Conservation (phyloP, 2,888 invertebrate species). For the Dorcus hopei region DNA sequence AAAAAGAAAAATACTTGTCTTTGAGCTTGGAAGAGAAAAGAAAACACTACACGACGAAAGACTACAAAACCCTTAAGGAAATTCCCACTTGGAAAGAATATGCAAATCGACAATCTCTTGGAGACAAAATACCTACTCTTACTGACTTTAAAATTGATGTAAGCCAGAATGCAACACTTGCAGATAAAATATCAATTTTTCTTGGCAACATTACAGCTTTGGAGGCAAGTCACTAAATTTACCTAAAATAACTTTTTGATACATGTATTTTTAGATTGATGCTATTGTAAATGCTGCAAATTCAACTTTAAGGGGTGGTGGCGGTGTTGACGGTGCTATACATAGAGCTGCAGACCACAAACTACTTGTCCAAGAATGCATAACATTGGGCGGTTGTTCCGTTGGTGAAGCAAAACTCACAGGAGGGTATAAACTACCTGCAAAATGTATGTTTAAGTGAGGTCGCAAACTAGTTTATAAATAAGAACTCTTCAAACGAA, state of each 20-base stretch:
- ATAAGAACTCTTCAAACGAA: background rate
- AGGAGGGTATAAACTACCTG: constrained; percentile 76
- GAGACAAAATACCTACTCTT: constrained; percentile 41
- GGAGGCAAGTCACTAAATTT: constrained; percentile 52
- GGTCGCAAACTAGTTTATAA: too few relatives aligned
- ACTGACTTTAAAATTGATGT: constrained; percentile 45
- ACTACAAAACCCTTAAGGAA: constrained; percentile 48
- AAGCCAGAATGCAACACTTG: constrained; percentile 49
- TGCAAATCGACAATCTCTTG: constrained; percentile 36
- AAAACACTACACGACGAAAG: constrained; percentile 49
- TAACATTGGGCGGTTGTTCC: constrained; percentile 67
- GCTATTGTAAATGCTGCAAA: constrained; percentile 92
- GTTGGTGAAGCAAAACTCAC: constrained; percentile 85
- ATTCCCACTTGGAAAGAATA: constrained; percentile 60
- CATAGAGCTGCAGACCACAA: constrained; percentile 74
- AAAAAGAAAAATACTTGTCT: constrained; percentile 54
- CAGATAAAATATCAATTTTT: constrained; percentile 64
- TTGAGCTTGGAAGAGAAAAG: constrained; percentile 57
- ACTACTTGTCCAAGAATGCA: constrained; percentile 66
- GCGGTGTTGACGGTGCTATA: constrained; percentile 90
- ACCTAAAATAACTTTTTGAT: background rate
- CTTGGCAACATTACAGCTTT: constrained; percentile 80
- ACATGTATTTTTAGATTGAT: constrained; percentile 61
- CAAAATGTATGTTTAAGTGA: constrained; percentile 65
- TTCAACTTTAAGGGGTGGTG: constrained; percentile 69